Evolutionary conservation across 2,797 vertebrate species (phyloP), one percentile per base, ranked within the genome.

Genomic region (Hybognathus amarus): DNA sequence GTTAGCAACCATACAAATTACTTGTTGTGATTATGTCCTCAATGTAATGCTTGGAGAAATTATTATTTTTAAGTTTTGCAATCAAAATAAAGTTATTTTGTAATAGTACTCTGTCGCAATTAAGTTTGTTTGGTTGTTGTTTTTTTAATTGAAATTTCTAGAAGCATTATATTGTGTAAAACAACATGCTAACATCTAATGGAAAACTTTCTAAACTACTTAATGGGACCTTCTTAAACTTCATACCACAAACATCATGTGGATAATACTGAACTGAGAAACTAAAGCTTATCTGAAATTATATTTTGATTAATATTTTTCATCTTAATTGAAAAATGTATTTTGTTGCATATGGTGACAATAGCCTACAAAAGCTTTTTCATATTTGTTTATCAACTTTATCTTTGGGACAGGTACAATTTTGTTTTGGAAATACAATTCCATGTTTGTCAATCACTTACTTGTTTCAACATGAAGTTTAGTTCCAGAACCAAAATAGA

Each of bases 391-490:
- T 15, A 47, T 47, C 45, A 47, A 47, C 13, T 47, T 47, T 15
- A 47, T 47, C 45, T 47, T 47, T 47, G 13, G 12, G 45, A 47
- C 45, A 47, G 13, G 13, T 47, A 15, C 13, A 47, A 15, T 47
- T 47, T 47, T 15, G 45, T 47, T 15, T n/a, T 47, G 45, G 13
- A 47, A 47, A 15, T 47, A 30, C 22, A 66, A 13, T 67, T n/a
- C 6, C 1, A 12, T 52, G 47, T 56, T 54, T 54, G 74, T 78
- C 33, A 67, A 10, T 27, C 17, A 83, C 80, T 83, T 77, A 86
- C 80, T 83, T 66, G 59, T 52, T 67, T 73, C 59, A 79, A 86
- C 64, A 45, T 66, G 38, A 64, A 86, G 70, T 73, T 79, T 82
- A 66, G 80, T 73, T 45, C 75, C 80, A 76, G 76, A 56, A 42